Percentiles rank a stretch among this genome's conserved stretches.
phyloP scores from a whole-genome alignment of 2,888 invertebrate species.

The Diploptera punctata region DNA sequence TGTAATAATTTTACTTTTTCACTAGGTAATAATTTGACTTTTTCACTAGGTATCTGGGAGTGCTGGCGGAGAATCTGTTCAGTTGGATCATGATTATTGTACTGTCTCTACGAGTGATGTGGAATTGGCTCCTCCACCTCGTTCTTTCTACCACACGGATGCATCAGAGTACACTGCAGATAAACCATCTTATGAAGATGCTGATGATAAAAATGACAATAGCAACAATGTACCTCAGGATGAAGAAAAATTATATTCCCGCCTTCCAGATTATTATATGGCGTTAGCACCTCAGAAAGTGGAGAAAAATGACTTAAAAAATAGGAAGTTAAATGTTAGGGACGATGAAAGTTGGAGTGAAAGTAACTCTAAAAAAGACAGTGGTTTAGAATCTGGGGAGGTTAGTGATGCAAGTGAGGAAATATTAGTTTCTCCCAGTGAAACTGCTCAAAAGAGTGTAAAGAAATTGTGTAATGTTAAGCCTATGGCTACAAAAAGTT shows the following conservation, averaged over 20 bases:
- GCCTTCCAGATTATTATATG: slow-evolving; percentile 35
- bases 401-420: slow-evolving; percentile 54
- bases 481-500: not conserved
- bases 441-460: not conserved
- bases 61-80: slow-evolving; percentile 51
- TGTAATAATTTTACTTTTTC: too few relatives aligned
- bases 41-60: slow-evolving; percentile 40
- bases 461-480: not conserved
- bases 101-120: slow-evolving; percentile 39
- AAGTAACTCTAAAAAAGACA: slow-evolving; percentile 50
- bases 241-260: slow-evolving; percentile 31
- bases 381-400: slow-evolving; percentile 55
- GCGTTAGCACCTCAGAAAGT: slow-evolving; percentile 29
- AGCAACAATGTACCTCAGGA: not conserved
- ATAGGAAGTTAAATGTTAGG: not conserved
- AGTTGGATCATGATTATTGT: slow-evolving; percentile 67
- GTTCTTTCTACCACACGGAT: slow-evolving; percentile 44
- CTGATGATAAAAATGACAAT: not conserved
- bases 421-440: slow-evolving; percentile 16
- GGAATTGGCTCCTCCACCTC: slow-evolving; percentile 37
- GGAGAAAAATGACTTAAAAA: not conserved
- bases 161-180: slow-evolving; percentile 40
- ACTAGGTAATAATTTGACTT: too few relatives aligned
- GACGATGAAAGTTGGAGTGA: slow-evolving; percentile 36
- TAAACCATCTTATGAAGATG: not conserved